A percentile compares a stretch with the other conserved stretches of the same genome.
phyloP scores from a whole-genome alignment of 1,140 invertebrate species.

The Euwallacea fornicatus region DNA sequence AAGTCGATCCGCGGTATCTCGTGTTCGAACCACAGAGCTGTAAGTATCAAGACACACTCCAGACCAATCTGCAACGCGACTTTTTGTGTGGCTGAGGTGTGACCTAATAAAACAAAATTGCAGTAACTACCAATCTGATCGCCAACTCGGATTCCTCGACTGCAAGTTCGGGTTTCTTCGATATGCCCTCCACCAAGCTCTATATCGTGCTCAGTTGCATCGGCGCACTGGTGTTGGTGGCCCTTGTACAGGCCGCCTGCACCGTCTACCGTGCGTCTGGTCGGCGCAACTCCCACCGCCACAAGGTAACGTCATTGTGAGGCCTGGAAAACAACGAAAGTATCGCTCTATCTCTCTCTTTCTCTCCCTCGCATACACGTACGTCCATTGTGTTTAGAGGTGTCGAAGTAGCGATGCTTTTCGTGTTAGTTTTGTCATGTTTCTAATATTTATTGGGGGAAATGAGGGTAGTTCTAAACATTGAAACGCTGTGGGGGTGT shows the following conservation, averaged over 20 bases:
- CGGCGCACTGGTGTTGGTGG: constrained; percentile 74
- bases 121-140: constrained; percentile 53
- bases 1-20: constrained; percentile 75
- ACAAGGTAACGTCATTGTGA: constrained; percentile 57
- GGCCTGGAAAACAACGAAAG: neutral
- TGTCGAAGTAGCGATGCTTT: constrained; percentile 1
- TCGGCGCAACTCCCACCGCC: constrained; percentile 62
- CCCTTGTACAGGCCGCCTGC: constrained; percentile 80
- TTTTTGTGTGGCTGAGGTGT: neutral
- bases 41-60: constrained; percentile 51
- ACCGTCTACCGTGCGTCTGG: constrained; percentile 74
- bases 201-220: constrained; percentile 84
- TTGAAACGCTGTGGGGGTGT: constrained; percentile 1
- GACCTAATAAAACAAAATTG: constrained; percentile 27
- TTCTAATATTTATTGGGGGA: too few relatives aligned
- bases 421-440: neutral
- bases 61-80: neutral
- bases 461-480: too few relatives aligned
- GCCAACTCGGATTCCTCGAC: constrained; percentile 43
- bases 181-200: constrained; percentile 68
- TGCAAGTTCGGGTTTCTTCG: constrained; percentile 56
- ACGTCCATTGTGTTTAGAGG: neutral
- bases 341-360: neutral
- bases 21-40: constrained; percentile 66
- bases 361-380: neutral